Conservation (phyloP, 2,113 vertebrate genomes). For the Ploceus nigricollis region DNA sequence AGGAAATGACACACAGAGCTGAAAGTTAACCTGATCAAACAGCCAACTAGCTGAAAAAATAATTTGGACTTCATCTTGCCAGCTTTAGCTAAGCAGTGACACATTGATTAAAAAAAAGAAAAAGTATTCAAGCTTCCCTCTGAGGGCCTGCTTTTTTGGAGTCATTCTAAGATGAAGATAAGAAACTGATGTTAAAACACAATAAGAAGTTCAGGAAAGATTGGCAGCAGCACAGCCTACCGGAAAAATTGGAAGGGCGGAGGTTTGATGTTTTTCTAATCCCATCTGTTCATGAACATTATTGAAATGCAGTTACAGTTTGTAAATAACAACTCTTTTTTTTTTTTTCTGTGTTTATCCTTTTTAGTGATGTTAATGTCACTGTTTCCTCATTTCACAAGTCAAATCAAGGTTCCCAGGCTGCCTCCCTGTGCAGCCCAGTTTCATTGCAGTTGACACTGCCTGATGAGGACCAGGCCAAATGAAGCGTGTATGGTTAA, state of each 20-base stretch:
- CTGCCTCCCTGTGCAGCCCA: not conserved
- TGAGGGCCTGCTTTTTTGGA: slow-evolving; percentile 21
- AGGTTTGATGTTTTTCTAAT: slow-evolving; percentile 28
- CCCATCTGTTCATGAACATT: slow-evolving; percentile 11
- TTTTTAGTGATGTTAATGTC: not conserved
- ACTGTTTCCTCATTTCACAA: not conserved
- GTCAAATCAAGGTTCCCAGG: not conserved
- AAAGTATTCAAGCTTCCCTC: slow-evolving; percentile 9
- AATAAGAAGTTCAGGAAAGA: slow-evolving; percentile 29
- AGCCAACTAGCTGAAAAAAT: slow-evolving; percentile 54
- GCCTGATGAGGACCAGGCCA: not conserved
- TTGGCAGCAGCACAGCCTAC: not conserved
- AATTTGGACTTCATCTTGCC: slow-evolving; percentile 31
- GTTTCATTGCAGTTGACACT: not conserved
- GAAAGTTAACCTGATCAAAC: slow-evolving; percentile 50
- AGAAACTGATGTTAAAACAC: slow-evolving; percentile 32
- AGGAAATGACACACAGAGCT: slow-evolving; percentile 63
- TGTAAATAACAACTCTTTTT: slow-evolving; percentile 2
- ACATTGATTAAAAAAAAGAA: not conserved
- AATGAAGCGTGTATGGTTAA: not conserved
- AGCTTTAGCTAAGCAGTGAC: slow-evolving; percentile 27
- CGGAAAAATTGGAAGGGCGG: slow-evolving; percentile 22
- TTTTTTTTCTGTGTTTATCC: not conserved
- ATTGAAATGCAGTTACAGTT: slow-evolving; percentile 10
- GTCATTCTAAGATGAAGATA: slow-evolving; percentile 39